A percentile compares a stretch with the other conserved stretches of the same genome.
Evolutionary conservation across 1,140 invertebrate genomes (phyloP).

Genomic region (Bombus difficillimus): DNA sequence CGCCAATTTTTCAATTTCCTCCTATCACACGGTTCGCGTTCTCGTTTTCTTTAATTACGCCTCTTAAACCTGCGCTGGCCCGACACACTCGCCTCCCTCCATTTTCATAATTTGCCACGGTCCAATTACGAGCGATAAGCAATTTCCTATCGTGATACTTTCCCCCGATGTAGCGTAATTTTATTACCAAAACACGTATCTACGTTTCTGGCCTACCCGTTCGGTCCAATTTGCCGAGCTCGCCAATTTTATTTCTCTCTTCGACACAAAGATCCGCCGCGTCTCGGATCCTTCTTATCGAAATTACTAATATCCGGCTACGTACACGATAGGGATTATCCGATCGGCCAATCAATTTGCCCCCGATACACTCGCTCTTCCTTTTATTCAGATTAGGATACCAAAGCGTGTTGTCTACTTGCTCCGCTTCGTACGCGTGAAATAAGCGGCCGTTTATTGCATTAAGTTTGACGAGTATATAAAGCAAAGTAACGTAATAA

Average conservation of each 20-base stretch:
- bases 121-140: conserved; percentile 46
- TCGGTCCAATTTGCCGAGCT: conserved; percentile 42
- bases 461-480: no score
- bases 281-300: conserved; percentile 55
- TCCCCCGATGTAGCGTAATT: conserved; percentile 48
- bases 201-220: conserved; percentile 3
- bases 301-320: conserved; percentile 75
- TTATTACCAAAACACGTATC: conserved; percentile 54
- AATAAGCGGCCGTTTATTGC: no score
- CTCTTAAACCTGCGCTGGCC: not conserved
- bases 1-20: conserved; percentile 6
- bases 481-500: no score
- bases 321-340: conserved; percentile 64
- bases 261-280: conserved; percentile 38
- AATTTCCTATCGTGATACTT: conserved; percentile 53
- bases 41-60: conserved; percentile 13
- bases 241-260: conserved; percentile 61
- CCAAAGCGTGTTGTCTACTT: not conserved
- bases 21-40: not conserved
- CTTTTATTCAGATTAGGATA: conserved; percentile 48
- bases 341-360: conserved; percentile 67
- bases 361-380: conserved; percentile 21
- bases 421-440: no score
- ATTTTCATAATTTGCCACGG: conserved; percentile 19
- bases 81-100: not conserved